Evolutionary conservation across 2,113 vertebrate species (phyloP).

Genomic region (Scolopax mira): DNA sequence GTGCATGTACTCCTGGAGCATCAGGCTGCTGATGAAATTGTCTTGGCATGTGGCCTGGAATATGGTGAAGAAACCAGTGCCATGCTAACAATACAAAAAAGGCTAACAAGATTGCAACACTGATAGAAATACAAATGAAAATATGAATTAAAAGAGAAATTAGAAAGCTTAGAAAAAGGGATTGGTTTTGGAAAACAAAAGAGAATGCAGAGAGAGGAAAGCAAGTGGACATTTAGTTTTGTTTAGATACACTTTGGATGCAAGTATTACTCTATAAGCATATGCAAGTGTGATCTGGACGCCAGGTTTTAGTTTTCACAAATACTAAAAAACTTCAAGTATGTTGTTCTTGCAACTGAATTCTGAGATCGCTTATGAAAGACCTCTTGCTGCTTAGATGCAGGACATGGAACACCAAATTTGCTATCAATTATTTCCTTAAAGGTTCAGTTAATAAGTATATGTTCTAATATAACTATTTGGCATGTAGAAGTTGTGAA

Average conservation of each 20-base stretch:
- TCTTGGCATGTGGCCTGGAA: slow-evolving; percentile 73
- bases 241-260: not conserved
- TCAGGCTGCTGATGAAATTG: slow-evolving; percentile 69
- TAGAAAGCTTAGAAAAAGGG: slow-evolving; percentile 62
- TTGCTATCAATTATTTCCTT: not conserved
- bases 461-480: not conserved
- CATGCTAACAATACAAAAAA: slow-evolving; percentile 72
- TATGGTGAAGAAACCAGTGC: slow-evolving; percentile 71
- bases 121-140: slow-evolving; percentile 77
- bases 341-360: not conserved
- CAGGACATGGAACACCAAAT: not conserved
- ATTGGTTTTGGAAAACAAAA: slow-evolving; percentile 74
- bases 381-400: not conserved
- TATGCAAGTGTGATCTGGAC: not conserved
- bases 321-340: not conserved
- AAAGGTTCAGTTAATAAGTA: not conserved
- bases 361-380: not conserved
- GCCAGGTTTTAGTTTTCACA: not conserved
- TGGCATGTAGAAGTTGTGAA: not conserved
- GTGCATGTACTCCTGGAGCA: slow-evolving; percentile 73
- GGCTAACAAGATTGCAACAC: slow-evolving; percentile 66
- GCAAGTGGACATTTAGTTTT: not conserved
- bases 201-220: slow-evolving; percentile 55
- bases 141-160: slow-evolving; percentile 71
- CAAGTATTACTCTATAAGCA: not conserved